Base-by-base conservation (phyloP, 2,797 vertebrate genomes). In the Cheirogaleus major region DNA sequence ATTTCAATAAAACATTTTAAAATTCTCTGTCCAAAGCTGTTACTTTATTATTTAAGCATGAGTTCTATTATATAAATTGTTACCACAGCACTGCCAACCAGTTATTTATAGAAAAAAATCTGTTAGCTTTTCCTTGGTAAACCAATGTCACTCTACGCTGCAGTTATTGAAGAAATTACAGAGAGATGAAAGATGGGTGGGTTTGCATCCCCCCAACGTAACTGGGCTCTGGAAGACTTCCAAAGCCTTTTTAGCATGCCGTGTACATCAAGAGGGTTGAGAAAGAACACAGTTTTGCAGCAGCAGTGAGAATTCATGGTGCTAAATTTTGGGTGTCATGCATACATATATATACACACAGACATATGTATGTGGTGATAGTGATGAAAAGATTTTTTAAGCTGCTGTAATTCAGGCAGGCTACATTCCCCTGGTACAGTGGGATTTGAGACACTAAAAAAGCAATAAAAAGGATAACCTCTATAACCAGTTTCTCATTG, bases 11-110 rank as follows among this genome's bases (percentile, higher is more conserved):
- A 97, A 90, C 86, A 93, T 88, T 96, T 97, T 98, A 97, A 87
- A 97, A 98, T 97, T 98, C 96, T 92, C 93, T 98, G 97, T 97
- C 50, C 1, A 96, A 98, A 98, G 96, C 95, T 96, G 87, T 97
- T 97, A 98, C 97, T 89, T 97, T 97, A 96, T 97, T 98, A 97
- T 97, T 98, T 97, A 98, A 98, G 96, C 97, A 96, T 95, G 81
- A 97, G 89, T 97, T 85, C 96, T 97, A 95, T 96, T 98, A 98
- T 97, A 97, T 97, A 93, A 96, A 97, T 86, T 97, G 97, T 96
- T 95, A 97, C 92, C 59, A 72, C 0, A 32, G 95, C 72, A 59
- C 95, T 92, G 96, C 86, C 96, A 97, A 97, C 93, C 86, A 96
- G 97, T 96, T 48, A 65, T 97, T 98, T 98, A 96, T 67, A 97